Conservation (phyloP, 2,888 invertebrate species). For the Spodoptera littoralis region DNA sequence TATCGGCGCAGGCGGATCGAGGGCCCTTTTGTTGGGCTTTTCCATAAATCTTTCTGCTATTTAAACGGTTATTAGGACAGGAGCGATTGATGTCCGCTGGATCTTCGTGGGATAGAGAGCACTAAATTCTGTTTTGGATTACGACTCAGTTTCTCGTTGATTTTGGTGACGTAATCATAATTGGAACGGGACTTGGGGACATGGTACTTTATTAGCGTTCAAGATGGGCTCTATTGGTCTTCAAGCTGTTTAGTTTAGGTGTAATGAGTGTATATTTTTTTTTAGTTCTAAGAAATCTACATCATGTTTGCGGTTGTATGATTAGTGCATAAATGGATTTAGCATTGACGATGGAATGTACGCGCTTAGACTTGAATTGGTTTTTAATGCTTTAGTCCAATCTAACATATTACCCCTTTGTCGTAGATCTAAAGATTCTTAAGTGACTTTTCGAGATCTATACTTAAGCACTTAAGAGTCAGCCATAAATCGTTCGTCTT, state of each 20-base stretch:
- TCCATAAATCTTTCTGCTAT: constrained; percentile 85
- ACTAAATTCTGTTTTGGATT: constrained; percentile 60
- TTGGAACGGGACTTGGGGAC: constrained; percentile 21
- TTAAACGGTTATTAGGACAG: constrained; percentile 87
- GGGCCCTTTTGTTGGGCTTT: constrained; percentile 84
- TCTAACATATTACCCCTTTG: no score
- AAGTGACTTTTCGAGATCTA: no score
- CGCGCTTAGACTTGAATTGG: no score
- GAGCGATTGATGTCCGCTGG: constrained; percentile 80
- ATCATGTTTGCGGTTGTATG: no score
- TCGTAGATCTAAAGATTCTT: no score
- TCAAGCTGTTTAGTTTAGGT: background rate
- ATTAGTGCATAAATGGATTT: no score
- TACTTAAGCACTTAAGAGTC: no score
- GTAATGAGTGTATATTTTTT: no score
- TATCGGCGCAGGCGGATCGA: constrained; percentile 81
- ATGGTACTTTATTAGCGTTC: constrained; percentile 19
- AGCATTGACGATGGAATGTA: no score
- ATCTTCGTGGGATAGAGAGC: constrained; percentile 66
- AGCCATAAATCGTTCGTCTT: no score
- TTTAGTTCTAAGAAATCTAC: no score
- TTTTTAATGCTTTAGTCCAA: no score
- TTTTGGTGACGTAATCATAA: constrained; percentile 33
- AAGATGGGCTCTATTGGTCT: constrained; percentile 12
- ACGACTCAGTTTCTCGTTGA: constrained; percentile 36